These are phyloP conservation scores for Ispidina lecontei DNA, from an alignment of 2,797 vertebrate genomes.

Conservation along the genomic window DNA sequence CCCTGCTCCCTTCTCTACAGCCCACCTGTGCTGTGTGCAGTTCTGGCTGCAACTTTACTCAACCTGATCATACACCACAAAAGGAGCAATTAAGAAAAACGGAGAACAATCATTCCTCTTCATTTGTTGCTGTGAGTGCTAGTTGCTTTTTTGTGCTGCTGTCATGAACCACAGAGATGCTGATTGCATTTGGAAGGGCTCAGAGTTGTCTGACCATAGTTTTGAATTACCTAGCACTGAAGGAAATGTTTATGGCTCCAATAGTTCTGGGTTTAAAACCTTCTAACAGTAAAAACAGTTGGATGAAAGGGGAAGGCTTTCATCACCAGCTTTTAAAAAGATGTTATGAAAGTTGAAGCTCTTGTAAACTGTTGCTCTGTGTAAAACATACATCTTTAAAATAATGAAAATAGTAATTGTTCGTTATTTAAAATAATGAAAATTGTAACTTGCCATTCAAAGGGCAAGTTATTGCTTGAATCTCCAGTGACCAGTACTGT, in stretches of 20 bases:
- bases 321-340: background rate
- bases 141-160: background rate
- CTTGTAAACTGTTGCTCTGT: background rate
- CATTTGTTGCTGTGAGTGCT: background rate
- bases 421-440: background rate
- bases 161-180: background rate
- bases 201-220: background rate
- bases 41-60: background rate
- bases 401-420: background rate
- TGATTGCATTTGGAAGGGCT: background rate
- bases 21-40: fast-evolving
- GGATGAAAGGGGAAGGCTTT: background rate
- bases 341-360: background rate
- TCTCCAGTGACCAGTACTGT: background rate
- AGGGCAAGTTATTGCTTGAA: background rate
- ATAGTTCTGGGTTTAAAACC: background rate
- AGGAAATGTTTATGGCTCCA: background rate
- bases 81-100: background rate
- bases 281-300: background rate
- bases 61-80: background rate
- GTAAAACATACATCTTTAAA: background rate
- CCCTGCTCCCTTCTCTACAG: background rate
- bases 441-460: background rate
- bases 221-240: background rate
- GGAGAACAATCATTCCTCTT: background rate